Conservation (phyloP, 2,797 vertebrate species). For the Ara ararauna region DNA sequence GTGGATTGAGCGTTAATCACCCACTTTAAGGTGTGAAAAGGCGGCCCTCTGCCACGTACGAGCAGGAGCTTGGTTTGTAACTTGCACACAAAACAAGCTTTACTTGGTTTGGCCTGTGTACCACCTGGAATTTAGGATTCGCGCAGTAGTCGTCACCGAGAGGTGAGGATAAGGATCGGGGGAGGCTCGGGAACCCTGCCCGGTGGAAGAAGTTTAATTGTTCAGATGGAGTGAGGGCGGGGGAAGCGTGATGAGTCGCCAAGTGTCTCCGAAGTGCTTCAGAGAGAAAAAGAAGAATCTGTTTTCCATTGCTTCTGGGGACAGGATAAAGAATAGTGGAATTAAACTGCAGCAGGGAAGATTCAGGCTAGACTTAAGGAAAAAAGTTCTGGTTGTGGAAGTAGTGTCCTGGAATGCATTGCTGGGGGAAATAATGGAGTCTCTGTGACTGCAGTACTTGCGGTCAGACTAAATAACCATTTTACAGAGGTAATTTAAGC, state of each 20-base stretch:
- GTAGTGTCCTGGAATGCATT: not conserved
- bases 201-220: not conserved
- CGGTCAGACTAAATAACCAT: not conserved
- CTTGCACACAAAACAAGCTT: not conserved
- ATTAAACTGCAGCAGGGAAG: not conserved
- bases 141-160: rapidly evolving
- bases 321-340: slow-evolving; percentile 1
- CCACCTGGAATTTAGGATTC: not conserved
- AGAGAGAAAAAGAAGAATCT: slow-evolving; percentile 4
- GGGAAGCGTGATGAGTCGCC: not conserved
- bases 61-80: not conserved
- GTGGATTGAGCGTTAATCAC: rapidly evolving
- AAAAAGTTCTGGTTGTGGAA: slow-evolving; percentile 7
- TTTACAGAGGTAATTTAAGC: not conserved
- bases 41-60: rapidly evolving
- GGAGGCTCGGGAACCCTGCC: not conserved
- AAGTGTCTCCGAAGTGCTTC: not conserved
- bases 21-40: rapidly evolving
- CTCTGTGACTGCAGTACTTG: not conserved
- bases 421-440: not conserved
- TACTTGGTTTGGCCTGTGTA: not conserved
- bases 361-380: not conserved
- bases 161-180: rapidly evolving
- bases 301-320: slow-evolving; percentile 20
- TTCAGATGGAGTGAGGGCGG: rapidly evolving